Percentiles rank a stretch among this genome's conserved stretches.
phyloP scores from a whole-genome alignment of 2,888 invertebrate genomes.

The Agrypnus murinus region DNA sequence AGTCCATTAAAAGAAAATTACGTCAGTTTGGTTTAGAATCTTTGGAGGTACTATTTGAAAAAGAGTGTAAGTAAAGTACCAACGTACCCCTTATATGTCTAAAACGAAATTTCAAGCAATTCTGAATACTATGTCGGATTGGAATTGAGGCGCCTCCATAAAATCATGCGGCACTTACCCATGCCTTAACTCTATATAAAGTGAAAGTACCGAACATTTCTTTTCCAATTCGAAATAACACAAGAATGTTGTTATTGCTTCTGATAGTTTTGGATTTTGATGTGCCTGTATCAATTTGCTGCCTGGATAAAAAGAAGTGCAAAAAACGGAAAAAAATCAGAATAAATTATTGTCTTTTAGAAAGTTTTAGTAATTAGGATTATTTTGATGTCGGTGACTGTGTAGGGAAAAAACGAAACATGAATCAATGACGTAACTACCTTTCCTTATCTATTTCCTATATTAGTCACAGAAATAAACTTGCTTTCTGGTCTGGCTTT shows the following conservation, averaged over 20 bases:
- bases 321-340: slow-evolving; percentile 1
- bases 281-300: too few species aligned
- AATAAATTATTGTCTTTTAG: slow-evolving; percentile 11
- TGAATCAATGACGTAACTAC: too few species aligned
- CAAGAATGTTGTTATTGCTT: slow-evolving; percentile 2
- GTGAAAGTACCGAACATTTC: slow-evolving; percentile 45
- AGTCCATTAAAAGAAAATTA: too few species aligned
- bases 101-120: slow-evolving; percentile 16
- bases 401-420: too few species aligned
- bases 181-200: slow-evolving; percentile 25
- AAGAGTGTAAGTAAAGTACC: not conserved
- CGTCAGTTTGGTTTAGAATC: slow-evolving; percentile 33
- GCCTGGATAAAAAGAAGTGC: too few species aligned
- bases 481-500: too few species aligned
- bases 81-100: not conserved
- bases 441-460: too few species aligned
- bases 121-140: slow-evolving; percentile 27
- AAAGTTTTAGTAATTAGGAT: not conserved
- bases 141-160: slow-evolving; percentile 13
- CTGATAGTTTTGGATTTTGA: too few species aligned
- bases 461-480: too few species aligned
- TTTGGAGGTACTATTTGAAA: slow-evolving; percentile 19
- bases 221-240: slow-evolving; percentile 25
- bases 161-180: slow-evolving; percentile 22
- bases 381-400: not conserved